phyloP scores from a whole-genome alignment of 1,140 invertebrate genomes.

The Caenorhabditis briggsae region DNA sequence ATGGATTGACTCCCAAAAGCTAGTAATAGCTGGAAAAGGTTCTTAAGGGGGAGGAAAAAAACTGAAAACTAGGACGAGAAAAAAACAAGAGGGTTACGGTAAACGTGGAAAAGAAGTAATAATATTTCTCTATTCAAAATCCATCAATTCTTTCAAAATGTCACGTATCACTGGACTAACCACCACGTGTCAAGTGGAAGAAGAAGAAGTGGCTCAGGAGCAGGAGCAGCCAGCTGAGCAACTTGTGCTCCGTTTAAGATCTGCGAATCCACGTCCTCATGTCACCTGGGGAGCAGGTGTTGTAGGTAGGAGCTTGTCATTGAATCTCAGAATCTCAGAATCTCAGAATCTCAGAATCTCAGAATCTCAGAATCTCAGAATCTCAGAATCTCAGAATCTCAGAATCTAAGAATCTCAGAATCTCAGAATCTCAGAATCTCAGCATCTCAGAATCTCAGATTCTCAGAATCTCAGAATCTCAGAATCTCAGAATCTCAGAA shows the following conservation, averaged over 20 bases:
- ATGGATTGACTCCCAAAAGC: not conserved
- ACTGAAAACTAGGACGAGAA: not conserved
- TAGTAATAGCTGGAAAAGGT: not conserved
- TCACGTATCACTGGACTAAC: not conserved
- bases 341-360: too few relatives aligned
- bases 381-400: too few relatives aligned
- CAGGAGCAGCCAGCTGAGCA: slow-evolving; percentile 41
- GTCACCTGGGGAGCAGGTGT: slow-evolving; percentile 67
- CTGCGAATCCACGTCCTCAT: slow-evolving; percentile 56
- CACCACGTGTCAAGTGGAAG: not conserved
- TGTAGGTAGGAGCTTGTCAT: slow-evolving; percentile 37
- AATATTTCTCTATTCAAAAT: too few relatives aligned
- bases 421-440: not conserved
- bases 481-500: too few relatives aligned
- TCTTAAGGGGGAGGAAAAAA: not conserved
- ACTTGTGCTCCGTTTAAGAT: slow-evolving; percentile 66
- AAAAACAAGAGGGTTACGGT: not conserved
- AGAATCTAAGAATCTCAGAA: too few relatives aligned
- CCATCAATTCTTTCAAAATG: not conserved
- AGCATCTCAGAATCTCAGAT: not conserved
- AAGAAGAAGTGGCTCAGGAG: slow-evolving; percentile 7
- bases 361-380: too few relatives aligned
- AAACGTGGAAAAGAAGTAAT: not conserved
- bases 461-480: not conserved
- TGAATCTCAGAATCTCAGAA: not conserved